A percentile compares a stretch with the other conserved stretches of the same genome.
phyloP scores from a whole-genome alignment of 2,113 vertebrate species.

The Pluvianellus socialis region DNA sequence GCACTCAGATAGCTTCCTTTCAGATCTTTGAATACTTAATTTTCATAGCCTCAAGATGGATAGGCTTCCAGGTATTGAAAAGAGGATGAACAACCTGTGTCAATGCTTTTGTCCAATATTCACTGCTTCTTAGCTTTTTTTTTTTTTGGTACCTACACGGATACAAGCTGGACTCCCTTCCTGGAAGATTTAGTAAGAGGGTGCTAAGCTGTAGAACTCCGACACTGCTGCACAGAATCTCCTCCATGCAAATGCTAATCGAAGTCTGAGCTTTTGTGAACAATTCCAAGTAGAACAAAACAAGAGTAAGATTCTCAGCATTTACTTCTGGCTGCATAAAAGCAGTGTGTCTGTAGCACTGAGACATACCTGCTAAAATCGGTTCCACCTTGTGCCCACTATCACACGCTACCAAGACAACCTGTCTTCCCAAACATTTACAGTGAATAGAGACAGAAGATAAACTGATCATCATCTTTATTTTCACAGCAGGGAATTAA shows the following conservation, averaged over 20 bases:
- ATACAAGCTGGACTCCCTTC: not conserved
- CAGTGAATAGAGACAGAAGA: not conserved
- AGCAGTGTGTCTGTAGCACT: not conserved
- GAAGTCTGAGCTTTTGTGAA: not conserved
- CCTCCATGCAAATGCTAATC: not conserved
- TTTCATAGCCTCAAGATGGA: not conserved
- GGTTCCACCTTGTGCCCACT: not conserved
- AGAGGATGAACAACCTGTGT: not conserved
- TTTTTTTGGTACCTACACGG: not conserved
- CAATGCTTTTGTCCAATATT: not conserved
- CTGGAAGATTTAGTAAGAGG: not conserved
- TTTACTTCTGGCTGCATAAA: not conserved
- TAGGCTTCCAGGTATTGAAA: not conserved
- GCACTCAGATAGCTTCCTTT: not conserved
- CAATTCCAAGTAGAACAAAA: not conserved
- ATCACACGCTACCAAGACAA: not conserved
- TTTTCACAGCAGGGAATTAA: not conserved
- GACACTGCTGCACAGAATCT: not conserved
- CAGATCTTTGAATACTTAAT: not conserved
- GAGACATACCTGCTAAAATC: not conserved
- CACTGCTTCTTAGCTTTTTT: not conserved
- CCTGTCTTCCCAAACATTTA: not conserved
- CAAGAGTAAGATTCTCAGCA: not conserved
- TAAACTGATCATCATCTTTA: not conserved
- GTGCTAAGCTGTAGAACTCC: not conserved